Conservation (phyloP, 2,797 vertebrate genomes). For the Macropus fuliginosus region DNA sequence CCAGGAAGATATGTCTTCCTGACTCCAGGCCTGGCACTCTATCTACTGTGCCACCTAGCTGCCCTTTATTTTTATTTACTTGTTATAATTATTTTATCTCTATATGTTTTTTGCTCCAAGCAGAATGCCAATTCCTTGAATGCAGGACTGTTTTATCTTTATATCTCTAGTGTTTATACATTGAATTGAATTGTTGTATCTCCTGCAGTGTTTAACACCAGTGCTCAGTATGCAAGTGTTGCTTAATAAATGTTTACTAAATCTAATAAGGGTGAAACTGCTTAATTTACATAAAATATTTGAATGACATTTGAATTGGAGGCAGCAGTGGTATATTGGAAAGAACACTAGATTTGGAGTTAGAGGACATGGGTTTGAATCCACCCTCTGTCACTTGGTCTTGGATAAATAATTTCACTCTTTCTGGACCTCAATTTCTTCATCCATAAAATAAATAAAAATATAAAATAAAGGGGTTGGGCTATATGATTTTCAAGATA, state of each 20-base stretch:
- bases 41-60: background rate
- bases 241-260: background rate
- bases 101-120: background rate
- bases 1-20: background rate
- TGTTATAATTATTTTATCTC: background rate
- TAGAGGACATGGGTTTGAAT: background rate
- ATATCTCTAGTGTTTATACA: background rate
- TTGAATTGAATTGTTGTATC: background rate
- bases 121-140: background rate
- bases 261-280: background rate
- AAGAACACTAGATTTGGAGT: background rate
- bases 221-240: background rate
- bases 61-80: background rate
- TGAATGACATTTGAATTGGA: background rate
- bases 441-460: background rate
- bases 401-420: background rate
- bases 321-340: background rate
- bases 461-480: background rate
- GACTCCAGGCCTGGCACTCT: background rate
- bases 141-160: background rate
- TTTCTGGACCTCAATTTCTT: slow-evolving; percentile 21
- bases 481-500: background rate
- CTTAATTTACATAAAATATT: background rate
- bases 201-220: background rate
- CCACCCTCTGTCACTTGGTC: background rate